A percentile compares a stretch with the other conserved stretches of the same genome.
phyloP scores from a whole-genome alignment of 2,113 vertebrate species.

The Bufo gargarizans region DNA sequence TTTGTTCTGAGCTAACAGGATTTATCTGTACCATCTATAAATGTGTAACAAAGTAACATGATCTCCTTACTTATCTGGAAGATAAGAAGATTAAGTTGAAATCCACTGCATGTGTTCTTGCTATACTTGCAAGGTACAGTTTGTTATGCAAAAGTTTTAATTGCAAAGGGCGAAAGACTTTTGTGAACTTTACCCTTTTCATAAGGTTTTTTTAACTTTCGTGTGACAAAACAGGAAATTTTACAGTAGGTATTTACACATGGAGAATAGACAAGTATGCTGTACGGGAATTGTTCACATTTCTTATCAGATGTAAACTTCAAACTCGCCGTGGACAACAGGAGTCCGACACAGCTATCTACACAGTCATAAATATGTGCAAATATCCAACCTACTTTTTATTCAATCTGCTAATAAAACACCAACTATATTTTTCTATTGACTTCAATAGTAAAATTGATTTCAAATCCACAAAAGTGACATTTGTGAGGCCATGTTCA shows the following conservation, averaged over 20 bases:
- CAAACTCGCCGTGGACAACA: neutral
- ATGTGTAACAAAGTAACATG: constrained; percentile 39
- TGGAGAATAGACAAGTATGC: neutral
- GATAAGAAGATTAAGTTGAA: constrained; percentile 38
- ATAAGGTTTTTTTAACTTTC: neutral
- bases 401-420: no score
- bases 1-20: constrained; percentile 45
- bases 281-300: neutral
- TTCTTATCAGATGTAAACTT: neutral
- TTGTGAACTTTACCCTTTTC: neutral
- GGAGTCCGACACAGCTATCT: neutral
- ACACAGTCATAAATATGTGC: neutral
- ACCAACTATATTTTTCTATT: no score
- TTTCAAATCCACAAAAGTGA: no score
- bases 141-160: constrained; percentile 45
- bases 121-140: neutral
- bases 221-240: neutral
- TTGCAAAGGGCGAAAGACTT: neutral
- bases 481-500: no score
- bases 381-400: neutral
- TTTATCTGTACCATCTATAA: constrained; percentile 35
- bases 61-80: constrained; percentile 37
- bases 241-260: neutral
- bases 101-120: constrained; percentile 15
- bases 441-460: no score